Conservation (phyloP, 2,797 vertebrate genomes). For the Cetoscarus ocellatus region DNA sequence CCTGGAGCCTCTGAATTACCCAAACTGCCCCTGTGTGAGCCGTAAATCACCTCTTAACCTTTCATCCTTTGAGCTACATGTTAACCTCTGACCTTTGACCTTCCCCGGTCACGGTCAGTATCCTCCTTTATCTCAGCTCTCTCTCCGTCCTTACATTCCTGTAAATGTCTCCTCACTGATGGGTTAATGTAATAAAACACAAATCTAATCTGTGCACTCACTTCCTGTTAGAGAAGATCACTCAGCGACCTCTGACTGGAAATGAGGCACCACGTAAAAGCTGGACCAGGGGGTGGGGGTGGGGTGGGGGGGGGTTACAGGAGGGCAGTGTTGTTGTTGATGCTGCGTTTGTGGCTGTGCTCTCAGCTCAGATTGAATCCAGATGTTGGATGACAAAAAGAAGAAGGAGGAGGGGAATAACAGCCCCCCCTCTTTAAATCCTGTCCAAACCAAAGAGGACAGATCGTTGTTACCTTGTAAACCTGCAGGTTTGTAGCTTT, state of each 20-base stretch:
- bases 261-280: conserved; percentile 54
- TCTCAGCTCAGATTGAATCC: conserved; percentile 40
- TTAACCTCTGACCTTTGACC: conserved; percentile 66
- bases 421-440: conserved; percentile 10
- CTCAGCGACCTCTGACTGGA: conserved; percentile 55
- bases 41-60: conserved; percentile 68
- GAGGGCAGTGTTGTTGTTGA: conserved; percentile 35
- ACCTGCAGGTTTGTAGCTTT: no score
- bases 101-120: conserved; percentile 57
- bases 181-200: conserved; percentile 1
- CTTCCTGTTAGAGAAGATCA: conserved; percentile 36
- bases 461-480: no score
- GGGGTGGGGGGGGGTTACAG: conserved; percentile 15
- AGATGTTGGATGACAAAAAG: conserved; percentile 70
- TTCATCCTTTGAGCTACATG: conserved; percentile 60
- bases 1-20: no score
- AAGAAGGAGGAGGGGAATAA: conserved; percentile 38
- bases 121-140: conserved; percentile 35
- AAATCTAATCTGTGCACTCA: background rate
- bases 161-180: background rate
- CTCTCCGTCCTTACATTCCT: background rate
- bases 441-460: no score
- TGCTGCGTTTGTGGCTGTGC: conserved; percentile 5
- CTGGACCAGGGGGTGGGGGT: background rate
- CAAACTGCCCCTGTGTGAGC: conserved; percentile 22